Conservation (phyloP, 2,797 vertebrate genomes). For the Pipistrellus pygmaeus region DNA sequence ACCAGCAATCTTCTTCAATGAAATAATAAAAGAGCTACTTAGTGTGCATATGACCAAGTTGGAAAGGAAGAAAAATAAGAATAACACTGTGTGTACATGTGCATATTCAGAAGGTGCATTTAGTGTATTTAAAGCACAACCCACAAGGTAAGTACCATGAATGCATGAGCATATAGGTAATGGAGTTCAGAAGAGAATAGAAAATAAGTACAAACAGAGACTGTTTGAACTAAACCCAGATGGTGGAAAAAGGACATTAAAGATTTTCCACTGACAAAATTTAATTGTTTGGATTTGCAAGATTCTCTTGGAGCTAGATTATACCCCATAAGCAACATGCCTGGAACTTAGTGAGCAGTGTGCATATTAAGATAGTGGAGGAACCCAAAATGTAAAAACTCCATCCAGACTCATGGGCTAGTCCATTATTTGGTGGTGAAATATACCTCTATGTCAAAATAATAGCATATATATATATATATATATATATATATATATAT, state of each 20-base stretch:
- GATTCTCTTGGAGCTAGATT: not conserved
- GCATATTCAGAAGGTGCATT: not conserved
- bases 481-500: not conserved
- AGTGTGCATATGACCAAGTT: not conserved
- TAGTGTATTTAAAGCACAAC: not conserved
- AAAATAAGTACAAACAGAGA: not conserved
- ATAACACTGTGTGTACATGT: not conserved
- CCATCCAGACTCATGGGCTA: not conserved
- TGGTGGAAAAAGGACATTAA: not conserved
- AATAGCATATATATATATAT: not conserved
- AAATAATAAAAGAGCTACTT: not conserved
- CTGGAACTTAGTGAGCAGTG: not conserved
- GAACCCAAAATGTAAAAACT: not conserved
- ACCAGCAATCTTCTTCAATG: not conserved
- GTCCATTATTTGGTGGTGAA: slow-evolving; percentile 3
- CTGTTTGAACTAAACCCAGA: not conserved
- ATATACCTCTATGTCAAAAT: slow-evolving; percentile 4
- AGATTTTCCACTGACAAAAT: not conserved
- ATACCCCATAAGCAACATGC: not conserved
- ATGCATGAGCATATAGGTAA: not conserved
- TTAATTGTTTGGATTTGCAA: not conserved
- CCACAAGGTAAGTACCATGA: not conserved
- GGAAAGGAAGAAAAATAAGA: slow-evolving; percentile 47
- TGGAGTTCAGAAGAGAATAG: not conserved
- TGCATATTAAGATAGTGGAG: not conserved